Evolutionary conservation across 2,113 vertebrate genomes (phyloP).

Genomic region (Corythornis cristatus): DNA sequence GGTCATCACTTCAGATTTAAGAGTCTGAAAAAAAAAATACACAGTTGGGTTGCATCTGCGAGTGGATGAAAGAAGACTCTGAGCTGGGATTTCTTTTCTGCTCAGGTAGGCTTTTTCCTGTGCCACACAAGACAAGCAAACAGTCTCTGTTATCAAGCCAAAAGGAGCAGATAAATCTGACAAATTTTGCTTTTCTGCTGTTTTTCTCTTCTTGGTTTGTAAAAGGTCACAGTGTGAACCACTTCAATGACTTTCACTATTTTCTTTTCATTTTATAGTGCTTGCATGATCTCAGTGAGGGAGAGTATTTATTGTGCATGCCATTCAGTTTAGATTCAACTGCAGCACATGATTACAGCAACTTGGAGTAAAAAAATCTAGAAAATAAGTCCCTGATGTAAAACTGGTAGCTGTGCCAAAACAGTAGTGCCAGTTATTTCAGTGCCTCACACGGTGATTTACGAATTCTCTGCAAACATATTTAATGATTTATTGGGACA

Average conservation of each 20-base stretch:
- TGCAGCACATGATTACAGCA: conserved; percentile 71
- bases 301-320: conserved; percentile 67
- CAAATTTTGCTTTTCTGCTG: neutral
- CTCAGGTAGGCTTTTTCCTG: conserved; percentile 41
- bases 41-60: neutral
- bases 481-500: conserved; percentile 58
- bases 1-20: neutral
- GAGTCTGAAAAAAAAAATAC: neutral
- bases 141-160: conserved; percentile 1
- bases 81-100: neutral
- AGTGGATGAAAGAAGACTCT: neutral
- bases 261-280: conserved; percentile 69
- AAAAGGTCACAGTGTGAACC: conserved; percentile 63
- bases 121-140: neutral
- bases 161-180: conserved; percentile 42
- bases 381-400: conserved; percentile 81
- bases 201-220: conserved; percentile 53
- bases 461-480: conserved; percentile 61
- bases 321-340: conserved; percentile 73
- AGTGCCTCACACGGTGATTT: conserved; percentile 65
- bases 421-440: conserved; percentile 83
- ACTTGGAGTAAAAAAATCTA: conserved; percentile 61
- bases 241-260: conserved; percentile 69
- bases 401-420: conserved; percentile 76
- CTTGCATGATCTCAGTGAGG: conserved; percentile 62